Conservation (phyloP, 2,113 vertebrate genomes). For the Nyctereutes procyonoides region DNA sequence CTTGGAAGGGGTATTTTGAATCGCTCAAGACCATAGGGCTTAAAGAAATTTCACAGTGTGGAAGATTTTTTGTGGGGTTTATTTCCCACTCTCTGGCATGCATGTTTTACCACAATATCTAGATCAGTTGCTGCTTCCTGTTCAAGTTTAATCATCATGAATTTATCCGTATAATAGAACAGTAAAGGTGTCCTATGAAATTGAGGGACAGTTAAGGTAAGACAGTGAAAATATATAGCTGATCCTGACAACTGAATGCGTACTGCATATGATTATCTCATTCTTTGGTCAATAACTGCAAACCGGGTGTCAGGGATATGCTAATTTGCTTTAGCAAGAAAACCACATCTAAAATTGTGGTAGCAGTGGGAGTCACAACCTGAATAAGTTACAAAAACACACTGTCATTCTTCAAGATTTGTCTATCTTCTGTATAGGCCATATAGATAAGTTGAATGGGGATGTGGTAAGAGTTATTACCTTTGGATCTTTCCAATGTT, state of each 20-base stretch:
- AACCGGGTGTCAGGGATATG: neutral
- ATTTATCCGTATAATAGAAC: neutral
- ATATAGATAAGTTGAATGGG: neutral
- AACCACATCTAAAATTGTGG: conserved; percentile 28
- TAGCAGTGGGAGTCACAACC: neutral
- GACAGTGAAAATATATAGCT: neutral
- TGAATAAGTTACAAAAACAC: conserved; percentile 35
- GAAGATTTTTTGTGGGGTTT: conserved; percentile 25
- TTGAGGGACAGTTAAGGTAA: conserved; percentile 15
- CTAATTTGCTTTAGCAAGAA: conserved; percentile 34
- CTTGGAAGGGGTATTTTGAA: neutral
- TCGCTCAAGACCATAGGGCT: neutral
- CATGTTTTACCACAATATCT: neutral
- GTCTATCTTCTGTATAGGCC: neutral
- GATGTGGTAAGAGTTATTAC: neutral
- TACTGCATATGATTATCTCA: neutral
- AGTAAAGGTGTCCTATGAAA: neutral
- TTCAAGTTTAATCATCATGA: conserved; percentile 44
- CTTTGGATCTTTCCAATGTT: neutral
- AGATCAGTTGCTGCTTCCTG: conserved; percentile 1
- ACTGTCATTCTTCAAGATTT: conserved; percentile 1
- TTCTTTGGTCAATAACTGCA: neutral
- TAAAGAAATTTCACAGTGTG: neutral
- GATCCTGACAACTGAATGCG: neutral
- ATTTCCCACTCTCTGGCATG: neutral